Conservation (phyloP, 2,888 invertebrate species). For the Argyresthia albistria region DNA sequence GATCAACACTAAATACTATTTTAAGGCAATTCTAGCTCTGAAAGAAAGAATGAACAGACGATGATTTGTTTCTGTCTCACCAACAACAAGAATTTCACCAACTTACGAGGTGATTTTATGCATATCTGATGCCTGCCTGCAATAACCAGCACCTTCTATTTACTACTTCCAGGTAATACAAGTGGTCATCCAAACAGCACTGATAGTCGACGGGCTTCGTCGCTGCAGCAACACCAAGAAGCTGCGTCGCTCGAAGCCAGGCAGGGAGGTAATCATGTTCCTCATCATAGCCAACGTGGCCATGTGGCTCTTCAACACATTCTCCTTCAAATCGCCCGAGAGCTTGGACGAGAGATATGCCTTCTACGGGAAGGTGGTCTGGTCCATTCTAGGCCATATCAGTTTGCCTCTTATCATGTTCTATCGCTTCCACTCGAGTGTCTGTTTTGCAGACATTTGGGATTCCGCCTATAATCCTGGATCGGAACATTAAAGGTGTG, state of each 20-base stretch:
- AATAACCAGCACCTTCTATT: too few species aligned
- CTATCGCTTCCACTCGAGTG: slow-evolving; percentile 85
- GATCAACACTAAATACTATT: too few species aligned
- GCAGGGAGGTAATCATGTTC: slow-evolving; percentile 83
- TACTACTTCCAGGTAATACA: slow-evolving; percentile 43
- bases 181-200: slow-evolving; percentile 80
- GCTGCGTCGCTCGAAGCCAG: slow-evolving; percentile 78
- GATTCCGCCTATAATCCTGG: slow-evolving; percentile 79
- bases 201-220: slow-evolving; percentile 81
- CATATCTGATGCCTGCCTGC: too few species aligned
- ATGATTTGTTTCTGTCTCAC: too few species aligned
- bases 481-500: slow-evolving; percentile 34
- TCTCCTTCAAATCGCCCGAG: slow-evolving; percentile 70
- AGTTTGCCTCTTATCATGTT: slow-evolving; percentile 83
- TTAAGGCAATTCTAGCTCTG: too few species aligned
- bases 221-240: slow-evolving; percentile 78
- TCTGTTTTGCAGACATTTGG: slow-evolving; percentile 85
- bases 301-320: slow-evolving; percentile 83
- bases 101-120: too few species aligned
- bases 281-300: slow-evolving; percentile 82
- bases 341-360: slow-evolving; percentile 71
- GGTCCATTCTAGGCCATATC: slow-evolving; percentile 82
- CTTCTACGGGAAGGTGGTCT: slow-evolving; percentile 78
- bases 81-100: too few species aligned
- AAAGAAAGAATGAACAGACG: too few species aligned